Evolutionary conservation across 2,888 invertebrate species (phyloP), one percentile per base, ranked within the genome.

Genomic region (Thecocarcelia acutangulata): DNA sequence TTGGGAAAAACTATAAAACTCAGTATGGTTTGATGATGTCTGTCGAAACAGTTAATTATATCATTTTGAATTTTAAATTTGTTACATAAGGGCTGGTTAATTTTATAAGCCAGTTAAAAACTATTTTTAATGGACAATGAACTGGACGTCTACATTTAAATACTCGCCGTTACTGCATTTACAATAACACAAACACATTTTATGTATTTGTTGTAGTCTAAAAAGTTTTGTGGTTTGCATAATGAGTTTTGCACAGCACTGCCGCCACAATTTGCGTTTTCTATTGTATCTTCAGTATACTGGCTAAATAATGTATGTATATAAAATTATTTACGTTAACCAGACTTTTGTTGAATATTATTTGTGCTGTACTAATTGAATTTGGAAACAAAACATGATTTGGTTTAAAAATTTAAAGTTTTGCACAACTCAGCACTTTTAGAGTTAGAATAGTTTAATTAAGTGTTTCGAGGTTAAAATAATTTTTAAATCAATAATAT

Each of bases 221-320:
- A 13, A 42, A 54, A 64, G 13, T 66, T 28, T 40, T 8, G 56
- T 48, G 66, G 74, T 58, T 66, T n/a, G 8, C 12, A 66, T 66
- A 64, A 58, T 58, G 44, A 40, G 64, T 24, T 63, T 24, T 56
- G 33, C 64, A 48, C 17, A 64, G 48, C 19, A 3, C 37, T 9
- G 17, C 56, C 48, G 42, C 56, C 40, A 28, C 24, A 40, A 37
- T 37, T 56, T 44, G 19, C n/a, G 42, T 33, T 54, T 33, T 54
- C 44, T 11, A 33, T 33, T 15, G 21, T 37, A 42, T n/a, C 33
- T 24, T 19, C 8, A 15, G 19, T 21, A 4, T 48, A 3, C 3
- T 8, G 33, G 3, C 6, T 3, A 50, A 12, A 3, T 19, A 17
- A 0, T 8, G 6, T 46, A 15, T 15, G 5, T 9, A 19, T 17